phyloP scores from a whole-genome alignment of 2,797 vertebrate species.

The Tragopan temminckii region DNA sequence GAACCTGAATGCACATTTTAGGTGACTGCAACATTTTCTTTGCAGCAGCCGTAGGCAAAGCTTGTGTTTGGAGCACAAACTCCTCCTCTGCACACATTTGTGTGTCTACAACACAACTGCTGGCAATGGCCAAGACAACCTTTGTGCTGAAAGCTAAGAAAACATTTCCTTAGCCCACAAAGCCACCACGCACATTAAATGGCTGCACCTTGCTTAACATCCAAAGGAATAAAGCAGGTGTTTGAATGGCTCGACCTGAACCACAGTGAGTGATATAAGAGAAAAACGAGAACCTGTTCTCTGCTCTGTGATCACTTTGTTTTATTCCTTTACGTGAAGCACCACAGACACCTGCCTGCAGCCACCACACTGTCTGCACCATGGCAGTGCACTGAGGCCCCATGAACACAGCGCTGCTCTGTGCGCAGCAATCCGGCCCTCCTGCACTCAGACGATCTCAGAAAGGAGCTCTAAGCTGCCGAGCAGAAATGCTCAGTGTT shows the following conservation, averaged over 20 bases:
- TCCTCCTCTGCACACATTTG: not conserved
- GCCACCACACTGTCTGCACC: not conserved
- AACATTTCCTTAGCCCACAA: not conserved
- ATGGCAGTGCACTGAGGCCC: no score
- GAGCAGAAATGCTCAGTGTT: not conserved
- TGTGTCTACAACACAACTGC: not conserved
- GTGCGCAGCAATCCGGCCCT: no score
- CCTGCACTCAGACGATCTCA: not conserved
- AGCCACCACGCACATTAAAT: not conserved
- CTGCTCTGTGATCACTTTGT: not conserved
- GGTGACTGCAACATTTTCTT: not conserved
- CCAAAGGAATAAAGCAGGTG: not conserved
- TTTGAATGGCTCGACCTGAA: not conserved
- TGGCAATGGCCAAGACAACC: not conserved
- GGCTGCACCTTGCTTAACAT: not conserved
- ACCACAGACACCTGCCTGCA: not conserved
- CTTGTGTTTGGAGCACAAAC: not conserved
- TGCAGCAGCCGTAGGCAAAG: not conserved
- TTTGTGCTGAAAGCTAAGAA: not conserved
- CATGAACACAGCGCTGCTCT: no score
- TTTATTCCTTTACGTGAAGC: not conserved
- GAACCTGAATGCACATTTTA: fast-evolving
- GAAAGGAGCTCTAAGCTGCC: not conserved
- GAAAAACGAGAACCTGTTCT: not conserved
- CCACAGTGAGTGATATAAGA: not conserved